A percentile compares a stretch with the other conserved stretches of the same genome.
These are phyloP conservation scores for Lucilia cuprina DNA, from an alignment of 1,140 invertebrate species.

Conservation along the genomic window DNA sequence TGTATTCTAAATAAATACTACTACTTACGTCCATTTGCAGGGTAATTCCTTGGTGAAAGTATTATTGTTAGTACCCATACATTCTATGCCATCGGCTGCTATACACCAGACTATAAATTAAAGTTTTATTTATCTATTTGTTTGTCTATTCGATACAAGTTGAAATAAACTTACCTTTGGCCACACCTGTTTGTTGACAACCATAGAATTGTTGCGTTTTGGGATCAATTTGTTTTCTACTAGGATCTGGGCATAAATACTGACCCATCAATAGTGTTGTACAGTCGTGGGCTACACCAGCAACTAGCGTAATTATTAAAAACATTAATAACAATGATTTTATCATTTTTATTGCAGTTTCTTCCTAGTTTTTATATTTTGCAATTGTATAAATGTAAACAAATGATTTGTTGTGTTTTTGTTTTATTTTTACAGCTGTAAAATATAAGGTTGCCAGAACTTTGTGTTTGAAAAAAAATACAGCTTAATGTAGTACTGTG, in stretches of 20 bases:
- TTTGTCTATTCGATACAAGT: neutral
- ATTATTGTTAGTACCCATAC: constrained; percentile 78
- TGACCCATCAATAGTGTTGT: constrained; percentile 80
- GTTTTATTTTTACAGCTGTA: neutral
- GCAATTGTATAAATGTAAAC: neutral
- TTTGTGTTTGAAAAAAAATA: neutral
- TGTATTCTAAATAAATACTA: neutral
- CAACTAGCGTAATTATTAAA: neutral
- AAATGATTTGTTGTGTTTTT: neutral
- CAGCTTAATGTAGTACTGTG: neutral
- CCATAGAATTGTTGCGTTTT: constrained; percentile 87
- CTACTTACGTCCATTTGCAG: constrained; percentile 92
- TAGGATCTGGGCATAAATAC: constrained; percentile 84
- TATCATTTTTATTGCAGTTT: neutral
- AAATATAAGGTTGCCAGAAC: neutral
- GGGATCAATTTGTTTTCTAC: constrained; percentile 80
- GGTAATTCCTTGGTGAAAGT: constrained; percentile 83
- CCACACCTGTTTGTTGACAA: constrained; percentile 81
- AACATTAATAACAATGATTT: constrained; percentile 6
- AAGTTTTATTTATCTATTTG: neutral
- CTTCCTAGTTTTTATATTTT: neutral
- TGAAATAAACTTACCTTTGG: constrained; percentile 68
- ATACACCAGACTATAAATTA: constrained; percentile 76
- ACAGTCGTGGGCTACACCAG: constrained; percentile 66
- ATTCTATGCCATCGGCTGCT: constrained; percentile 82